Base-by-base conservation (phyloP, 1,140 invertebrate genomes). In the Scaptomyza graminum region DNA sequence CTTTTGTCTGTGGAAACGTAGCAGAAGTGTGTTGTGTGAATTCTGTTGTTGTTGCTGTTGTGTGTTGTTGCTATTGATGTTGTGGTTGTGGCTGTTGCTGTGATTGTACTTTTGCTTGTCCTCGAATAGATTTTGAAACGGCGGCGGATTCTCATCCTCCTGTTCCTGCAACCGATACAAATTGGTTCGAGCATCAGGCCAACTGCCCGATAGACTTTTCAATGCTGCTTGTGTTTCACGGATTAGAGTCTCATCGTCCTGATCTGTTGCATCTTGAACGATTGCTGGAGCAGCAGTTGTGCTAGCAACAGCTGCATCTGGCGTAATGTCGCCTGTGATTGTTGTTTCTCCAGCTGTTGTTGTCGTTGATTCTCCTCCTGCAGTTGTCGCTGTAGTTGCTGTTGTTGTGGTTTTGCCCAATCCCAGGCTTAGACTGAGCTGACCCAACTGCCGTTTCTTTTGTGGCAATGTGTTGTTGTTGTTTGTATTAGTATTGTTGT, bases 101-200 rank as follows among this genome's bases (percentile, higher is more conserved):
- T 55, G 85, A 79, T 41, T 41, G 37, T 91, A 91, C 88, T 91
- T 91, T 78, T 96, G 95, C 85, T 96, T 97, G 79, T 97, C 96
- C 76, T 96, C 96, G 76, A 97, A 97, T 0, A 97, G 92, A 90
- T 97, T 97, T 79, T 97, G 96, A 77, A 97, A 97, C 0, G 96
- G 95, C 1, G 96, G 96, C 52, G 94, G 94, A 65, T 96, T 95
- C 60, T 96, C 96, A 25, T 85, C 94, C 41, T 94, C 94, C 41
- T 94, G 93, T 66, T 94, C 94, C n/a, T 94, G 93, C 39, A 93
- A 92, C 22, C 94, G 94, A 70, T 95, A 95, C 12, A 94, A 90
- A 13, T 94, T 94, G 11, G 94, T 93, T 15, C 94, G 92, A 1
- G 95, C 95, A 39, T 93, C 92, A 0, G 94, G 94, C 96, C 96